Evolutionary conservation across 1,140 invertebrate genomes (phyloP).

Genomic region (Drosophila ironensis): DNA sequence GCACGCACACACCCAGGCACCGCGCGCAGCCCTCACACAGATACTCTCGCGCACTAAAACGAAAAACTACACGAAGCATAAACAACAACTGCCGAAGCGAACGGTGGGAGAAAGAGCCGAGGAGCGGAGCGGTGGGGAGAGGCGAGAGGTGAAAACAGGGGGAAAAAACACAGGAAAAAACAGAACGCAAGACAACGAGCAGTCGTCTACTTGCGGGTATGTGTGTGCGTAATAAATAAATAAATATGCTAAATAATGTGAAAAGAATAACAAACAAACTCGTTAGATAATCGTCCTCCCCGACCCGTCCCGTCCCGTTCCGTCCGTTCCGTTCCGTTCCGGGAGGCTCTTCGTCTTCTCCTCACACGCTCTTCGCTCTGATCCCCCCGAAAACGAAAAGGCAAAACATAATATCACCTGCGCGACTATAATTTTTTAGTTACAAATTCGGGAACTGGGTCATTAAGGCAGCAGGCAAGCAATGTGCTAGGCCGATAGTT

Average conservation of each 20-base stretch:
- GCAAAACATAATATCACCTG: conserved; percentile 27
- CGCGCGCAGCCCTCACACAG: conserved; percentile 7
- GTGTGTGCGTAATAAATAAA: conserved; percentile 47
- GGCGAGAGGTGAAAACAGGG: conserved; percentile 22
- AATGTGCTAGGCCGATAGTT: conserved; percentile 36
- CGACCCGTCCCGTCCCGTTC: not conserved
- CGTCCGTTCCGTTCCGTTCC: too few relatives aligned
- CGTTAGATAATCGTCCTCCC: conserved; percentile 59
- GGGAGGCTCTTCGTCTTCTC: conserved; percentile 7
- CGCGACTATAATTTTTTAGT: conserved; percentile 28
- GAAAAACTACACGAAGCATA: conserved; percentile 75
- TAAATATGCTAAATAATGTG: conserved; percentile 77
- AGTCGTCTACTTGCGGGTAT: too few relatives aligned
- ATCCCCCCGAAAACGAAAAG: not conserved
- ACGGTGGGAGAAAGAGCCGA: too few relatives aligned
- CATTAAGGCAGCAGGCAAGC: conserved; percentile 41
- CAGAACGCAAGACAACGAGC: conserved; percentile 7
- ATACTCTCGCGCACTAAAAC: conserved; percentile 41
- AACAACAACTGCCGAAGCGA: conserved; percentile 58
- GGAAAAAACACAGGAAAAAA: conserved; percentile 3
- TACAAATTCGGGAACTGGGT: conserved; percentile 49
- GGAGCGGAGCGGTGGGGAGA: not conserved
- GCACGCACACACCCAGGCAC: conserved; percentile 32
- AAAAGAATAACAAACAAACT: conserved; percentile 66
- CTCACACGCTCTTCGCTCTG: conserved; percentile 7